A percentile compares a stretch with the other conserved stretches of the same genome.
Conservation (phyloP, 2,888 invertebrate genomes). For the Mythimna loreyi region DNA sequence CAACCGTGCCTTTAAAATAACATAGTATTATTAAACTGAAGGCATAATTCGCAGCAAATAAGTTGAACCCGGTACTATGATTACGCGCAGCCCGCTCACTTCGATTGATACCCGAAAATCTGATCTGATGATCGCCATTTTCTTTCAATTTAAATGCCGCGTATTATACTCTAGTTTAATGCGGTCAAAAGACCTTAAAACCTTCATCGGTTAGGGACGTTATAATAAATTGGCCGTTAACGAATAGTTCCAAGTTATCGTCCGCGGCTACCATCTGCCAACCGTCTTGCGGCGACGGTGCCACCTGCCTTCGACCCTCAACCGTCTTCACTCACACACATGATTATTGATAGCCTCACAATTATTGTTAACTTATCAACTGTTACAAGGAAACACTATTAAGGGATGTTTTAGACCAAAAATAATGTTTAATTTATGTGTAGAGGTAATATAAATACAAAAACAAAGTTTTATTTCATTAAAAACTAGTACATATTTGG, state of each 20-base stretch:
- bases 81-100: too few species aligned
- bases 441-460: too few species aligned
- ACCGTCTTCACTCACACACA: slow-evolving; percentile 58
- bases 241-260: slow-evolving; percentile 59
- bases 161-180: slow-evolving; percentile 31
- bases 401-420: too few species aligned
- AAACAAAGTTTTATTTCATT: too few species aligned
- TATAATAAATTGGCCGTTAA: slow-evolving; percentile 56
- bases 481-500: too few species aligned
- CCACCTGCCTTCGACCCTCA: slow-evolving; percentile 60
- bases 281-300: slow-evolving; percentile 55
- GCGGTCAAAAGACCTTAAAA: slow-evolving; percentile 32
- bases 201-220: slow-evolving; percentile 41
- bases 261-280: slow-evolving; percentile 59
- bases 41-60: too few species aligned
- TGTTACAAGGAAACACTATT: slow-evolving; percentile 33
- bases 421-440: too few species aligned
- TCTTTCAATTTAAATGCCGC: too few species aligned
- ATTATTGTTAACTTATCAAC: slow-evolving; percentile 35
- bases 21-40: slow-evolving; percentile 23
- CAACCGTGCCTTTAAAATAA: slow-evolving; percentile 43
- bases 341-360: slow-evolving; percentile 38
- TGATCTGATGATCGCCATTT: too few species aligned
- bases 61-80: too few species aligned
- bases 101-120: too few species aligned